Percentiles rank a stretch among this genome's conserved stretches.
Evolutionary conservation across 2,888 invertebrate genomes (phyloP).

Genomic region (Mellilla xanthometata): DNA sequence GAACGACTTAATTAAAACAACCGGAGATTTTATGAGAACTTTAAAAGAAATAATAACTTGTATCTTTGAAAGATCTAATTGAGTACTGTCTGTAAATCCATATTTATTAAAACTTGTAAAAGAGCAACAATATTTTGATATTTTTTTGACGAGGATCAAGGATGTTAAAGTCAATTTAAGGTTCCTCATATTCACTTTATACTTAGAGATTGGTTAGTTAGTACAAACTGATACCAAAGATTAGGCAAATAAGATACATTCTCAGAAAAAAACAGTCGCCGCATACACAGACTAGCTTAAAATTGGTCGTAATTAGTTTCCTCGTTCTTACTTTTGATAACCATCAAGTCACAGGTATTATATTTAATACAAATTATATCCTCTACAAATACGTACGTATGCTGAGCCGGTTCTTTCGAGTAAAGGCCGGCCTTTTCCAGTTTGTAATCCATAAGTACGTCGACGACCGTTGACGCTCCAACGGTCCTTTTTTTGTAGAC

Average conservation of each 20-base stretch:
- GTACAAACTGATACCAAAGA: too few species aligned
- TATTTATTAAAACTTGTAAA: neutral
- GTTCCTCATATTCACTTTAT: too few species aligned
- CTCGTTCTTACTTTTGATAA: too few species aligned
- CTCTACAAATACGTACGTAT: neutral
- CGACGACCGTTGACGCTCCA: slow-evolving; percentile 44
- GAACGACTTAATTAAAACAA: slow-evolving; percentile 11
- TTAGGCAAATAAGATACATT: too few species aligned
- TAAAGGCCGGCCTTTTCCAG: slow-evolving; percentile 18
- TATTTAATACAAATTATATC: slow-evolving; percentile 1
- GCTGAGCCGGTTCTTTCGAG: slow-evolving; percentile 16
- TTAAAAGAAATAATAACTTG: slow-evolving; percentile 1
- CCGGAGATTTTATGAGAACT: slow-evolving; percentile 3
- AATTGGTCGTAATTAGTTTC: too few species aligned
- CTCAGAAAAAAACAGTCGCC: too few species aligned
- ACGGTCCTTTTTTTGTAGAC: slow-evolving; percentile 54
- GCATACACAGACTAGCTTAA: too few species aligned
- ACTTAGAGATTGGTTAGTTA: too few species aligned
- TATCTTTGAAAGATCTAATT: slow-evolving; percentile 5
- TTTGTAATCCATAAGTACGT: slow-evolving; percentile 26
- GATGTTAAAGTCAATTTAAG: neutral
- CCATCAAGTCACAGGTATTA: neutral
- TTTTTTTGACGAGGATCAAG: neutral
- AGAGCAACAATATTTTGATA: neutral
- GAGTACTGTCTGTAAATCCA: neutral